A percentile compares a stretch with the other conserved stretches of the same genome.
Evolutionary conservation across 2,888 invertebrate species (phyloP).

Genomic region (Acrobasis repandana): DNA sequence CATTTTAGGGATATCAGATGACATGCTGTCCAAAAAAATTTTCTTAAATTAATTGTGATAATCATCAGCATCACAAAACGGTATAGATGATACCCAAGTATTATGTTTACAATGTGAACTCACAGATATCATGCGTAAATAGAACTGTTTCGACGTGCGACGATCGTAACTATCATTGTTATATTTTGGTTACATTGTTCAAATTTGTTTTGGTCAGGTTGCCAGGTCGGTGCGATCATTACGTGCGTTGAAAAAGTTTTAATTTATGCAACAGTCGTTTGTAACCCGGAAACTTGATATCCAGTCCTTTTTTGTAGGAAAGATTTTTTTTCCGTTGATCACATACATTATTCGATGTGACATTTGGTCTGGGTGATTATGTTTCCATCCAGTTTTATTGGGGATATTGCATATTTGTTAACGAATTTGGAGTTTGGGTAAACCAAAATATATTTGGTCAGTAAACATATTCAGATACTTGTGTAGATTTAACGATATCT

Average conservation of each 20-base stretch:
- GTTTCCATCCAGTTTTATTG: slow-evolving; percentile 3
- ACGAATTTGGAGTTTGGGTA: background rate
- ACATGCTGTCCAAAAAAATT: background rate
- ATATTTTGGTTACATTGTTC: background rate
- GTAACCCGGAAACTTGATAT: slow-evolving; percentile 40
- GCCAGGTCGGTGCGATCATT: slow-evolving; percentile 4
- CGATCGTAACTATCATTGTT: background rate
- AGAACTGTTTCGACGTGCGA: slow-evolving; percentile 8
- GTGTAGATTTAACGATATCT: too few relatives aligned
- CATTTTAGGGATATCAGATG: background rate
- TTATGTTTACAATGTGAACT: slow-evolving; percentile 1
- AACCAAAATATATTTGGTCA: too few relatives aligned
- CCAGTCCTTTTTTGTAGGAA: slow-evolving; percentile 33
- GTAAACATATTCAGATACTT: too few relatives aligned
- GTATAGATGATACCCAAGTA: slow-evolving; percentile 4
- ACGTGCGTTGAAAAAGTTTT: slow-evolving; percentile 21
- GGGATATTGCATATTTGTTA: slow-evolving; percentile 9
- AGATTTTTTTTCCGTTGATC: slow-evolving; percentile 4
- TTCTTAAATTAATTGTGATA: background rate
- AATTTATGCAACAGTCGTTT: slow-evolving; percentile 23
- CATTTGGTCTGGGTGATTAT: slow-evolving; percentile 12
- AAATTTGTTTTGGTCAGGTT: slow-evolving; percentile 1
- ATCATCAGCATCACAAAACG: background rate
- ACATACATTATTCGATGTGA: background rate
- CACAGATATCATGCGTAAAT: slow-evolving; percentile 2